Conservation (phyloP, 2,888 invertebrate species). For the Sthenelais limicola region DNA sequence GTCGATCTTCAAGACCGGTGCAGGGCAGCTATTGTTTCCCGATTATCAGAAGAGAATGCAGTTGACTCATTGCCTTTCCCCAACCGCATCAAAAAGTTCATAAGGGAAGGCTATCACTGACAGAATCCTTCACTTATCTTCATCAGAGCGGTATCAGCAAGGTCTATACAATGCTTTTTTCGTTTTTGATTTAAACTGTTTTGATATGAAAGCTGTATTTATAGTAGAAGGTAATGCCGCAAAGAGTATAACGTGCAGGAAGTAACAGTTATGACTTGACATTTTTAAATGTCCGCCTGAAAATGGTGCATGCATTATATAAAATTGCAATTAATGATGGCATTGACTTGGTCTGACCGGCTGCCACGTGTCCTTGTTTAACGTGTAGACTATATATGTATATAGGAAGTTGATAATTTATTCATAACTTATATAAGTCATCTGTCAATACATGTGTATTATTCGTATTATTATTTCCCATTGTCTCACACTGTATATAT, state of each 20-base stretch:
- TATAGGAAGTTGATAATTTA: conserved; percentile 25
- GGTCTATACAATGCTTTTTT: no score
- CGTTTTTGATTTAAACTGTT: no score
- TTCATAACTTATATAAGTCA: background rate
- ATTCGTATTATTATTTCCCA: conserved; percentile 4
- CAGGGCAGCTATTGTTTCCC: conserved; percentile 75
- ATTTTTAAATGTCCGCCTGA: conserved; percentile 39
- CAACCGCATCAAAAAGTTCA: conserved; percentile 76
- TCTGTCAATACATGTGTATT: background rate
- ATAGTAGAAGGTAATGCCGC: no score
- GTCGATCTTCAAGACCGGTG: conserved; percentile 80
- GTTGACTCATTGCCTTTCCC: conserved; percentile 77
- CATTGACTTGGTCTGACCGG: background rate
- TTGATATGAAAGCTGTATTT: no score
- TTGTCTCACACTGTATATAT: background rate
- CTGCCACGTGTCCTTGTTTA: background rate
- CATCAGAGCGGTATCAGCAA: no score
- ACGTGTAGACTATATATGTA: conserved; percentile 2
- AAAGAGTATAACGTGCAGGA: no score
- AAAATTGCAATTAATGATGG: conserved; percentile 20
- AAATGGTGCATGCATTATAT: conserved; percentile 35
- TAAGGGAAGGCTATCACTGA: conserved; percentile 73
- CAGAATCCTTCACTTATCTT: no score
- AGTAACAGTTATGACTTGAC: no score
- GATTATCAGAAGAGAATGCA: conserved; percentile 74